A percentile compares a stretch with the other conserved stretches of the same genome.
Evolutionary conservation across 2,888 invertebrate genomes (phyloP).

Genomic region (Microctonus hyperodae): DNA sequence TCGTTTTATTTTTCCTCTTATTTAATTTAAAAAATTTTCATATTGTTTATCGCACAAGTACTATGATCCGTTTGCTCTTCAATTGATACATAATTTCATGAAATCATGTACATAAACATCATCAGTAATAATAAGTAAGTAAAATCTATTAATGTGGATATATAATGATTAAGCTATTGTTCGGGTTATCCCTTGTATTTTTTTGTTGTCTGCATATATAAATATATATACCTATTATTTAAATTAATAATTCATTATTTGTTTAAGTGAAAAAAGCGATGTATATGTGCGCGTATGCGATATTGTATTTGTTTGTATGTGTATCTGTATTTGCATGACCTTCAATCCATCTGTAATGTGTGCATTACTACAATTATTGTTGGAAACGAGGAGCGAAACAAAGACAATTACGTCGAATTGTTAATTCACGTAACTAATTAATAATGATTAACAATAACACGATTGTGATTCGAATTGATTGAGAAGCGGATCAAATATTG

Average conservation of each 20-base stretch:
- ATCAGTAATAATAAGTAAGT: constrained; percentile 22
- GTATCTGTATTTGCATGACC: constrained; percentile 39
- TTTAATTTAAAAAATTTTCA: too few species aligned
- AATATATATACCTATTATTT: constrained; percentile 46
- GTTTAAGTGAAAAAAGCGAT: constrained; percentile 44
- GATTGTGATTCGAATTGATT: constrained; percentile 27
- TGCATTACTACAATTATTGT: constrained; percentile 42
- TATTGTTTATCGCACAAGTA: constrained; percentile 41
- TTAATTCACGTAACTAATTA: not conserved
- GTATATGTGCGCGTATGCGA: constrained; percentile 30
- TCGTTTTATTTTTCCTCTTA: not conserved
- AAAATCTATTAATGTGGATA: constrained; percentile 45
- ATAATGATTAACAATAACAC: not conserved
- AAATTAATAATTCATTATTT: constrained; percentile 47
- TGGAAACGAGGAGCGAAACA: constrained; percentile 45
- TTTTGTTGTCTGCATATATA: constrained; percentile 29
- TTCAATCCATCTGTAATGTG: constrained; percentile 19
- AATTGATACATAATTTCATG: constrained; percentile 33
- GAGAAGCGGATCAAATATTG: constrained; percentile 36
- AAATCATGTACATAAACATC: not conserved
- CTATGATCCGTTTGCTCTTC: constrained; percentile 43
- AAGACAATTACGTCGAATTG: constrained; percentile 23
- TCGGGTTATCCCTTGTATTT: constrained; percentile 45
- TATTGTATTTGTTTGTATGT: constrained; percentile 27
- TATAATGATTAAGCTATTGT: constrained; percentile 53